Base-by-base conservation (phyloP, 2,797 vertebrate genomes). In the Oryzias dopingdopingensis region DNA sequence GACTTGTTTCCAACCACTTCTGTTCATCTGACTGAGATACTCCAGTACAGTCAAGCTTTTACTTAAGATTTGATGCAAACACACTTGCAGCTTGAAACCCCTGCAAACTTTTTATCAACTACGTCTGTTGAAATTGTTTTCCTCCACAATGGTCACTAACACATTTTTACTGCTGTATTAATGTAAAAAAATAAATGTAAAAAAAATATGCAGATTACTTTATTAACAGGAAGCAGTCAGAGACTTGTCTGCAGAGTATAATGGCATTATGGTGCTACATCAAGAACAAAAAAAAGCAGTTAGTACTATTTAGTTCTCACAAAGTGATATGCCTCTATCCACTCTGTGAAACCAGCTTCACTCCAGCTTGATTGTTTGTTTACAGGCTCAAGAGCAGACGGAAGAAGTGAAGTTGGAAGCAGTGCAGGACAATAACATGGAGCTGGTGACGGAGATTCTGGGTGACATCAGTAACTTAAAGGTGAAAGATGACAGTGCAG, bases 391-490 rank as follows among this genome's bases (percentile, higher is more conserved):
- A 0, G 95, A 98, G 70, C 92, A 93, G 78, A 85, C 96, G 85
- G 97, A 98, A 89, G 97, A 99, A 67, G 93, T 95, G 69, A 98
- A 95, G 89, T 89, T 98, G 76, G 95, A 98, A 89, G 97, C 97
- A 6, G 96, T 99, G 85, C 95, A 98, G 90, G 96, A 98, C 81
- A 98, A 98, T 84, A 99, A 98, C 47, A 67, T 99, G 83, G 96
- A 98, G 88, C 77, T 99, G 82, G 94, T 99, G 81, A 96, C 94
- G 43, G 96, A 98, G 80, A 99, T 99, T 90, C 90, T 99, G 74
- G 95, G 95, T 22, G 96, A 99, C 79, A 96, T 99, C 83, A 93
- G 81, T 78, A 90, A 89, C 14, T 91, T 99, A 71, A 88, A 89
- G 56, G 88, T 91, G 54, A 89, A 93, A 79, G 95, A 98, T 65